Evolutionary conservation across 2,888 invertebrate species (phyloP).

Genomic region (Agrochola lota): DNA sequence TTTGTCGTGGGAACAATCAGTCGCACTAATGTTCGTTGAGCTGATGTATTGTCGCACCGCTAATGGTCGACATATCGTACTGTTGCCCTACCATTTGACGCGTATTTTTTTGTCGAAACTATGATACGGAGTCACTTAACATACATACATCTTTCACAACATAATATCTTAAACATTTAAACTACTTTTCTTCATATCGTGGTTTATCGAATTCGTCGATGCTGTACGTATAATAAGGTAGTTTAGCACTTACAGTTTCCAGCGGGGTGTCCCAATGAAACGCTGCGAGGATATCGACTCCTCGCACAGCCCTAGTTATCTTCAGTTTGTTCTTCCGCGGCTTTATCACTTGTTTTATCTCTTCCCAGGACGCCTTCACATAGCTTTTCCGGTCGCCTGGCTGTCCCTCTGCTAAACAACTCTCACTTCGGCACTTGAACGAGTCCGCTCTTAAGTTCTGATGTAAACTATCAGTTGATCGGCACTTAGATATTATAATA

Average conservation of each 20-base stretch:
- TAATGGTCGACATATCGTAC: no score
- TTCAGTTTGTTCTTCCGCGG: conserved; percentile 75
- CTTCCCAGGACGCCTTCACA: conserved; percentile 75
- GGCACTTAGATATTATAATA: conserved; percentile 71
- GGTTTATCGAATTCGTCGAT: background rate
- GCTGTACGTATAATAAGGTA: background rate
- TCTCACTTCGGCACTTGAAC: conserved; percentile 75
- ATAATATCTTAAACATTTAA: background rate
- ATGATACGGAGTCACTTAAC: background rate
- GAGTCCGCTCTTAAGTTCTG: conserved; percentile 62
- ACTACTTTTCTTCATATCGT: background rate
- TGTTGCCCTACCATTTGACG: no score
- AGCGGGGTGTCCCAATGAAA: conserved; percentile 81
- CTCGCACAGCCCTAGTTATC: conserved; percentile 75
- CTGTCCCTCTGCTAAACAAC: conserved; percentile 61
- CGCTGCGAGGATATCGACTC: conserved; percentile 74
- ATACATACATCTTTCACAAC: background rate
- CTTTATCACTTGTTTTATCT: conserved; percentile 76
- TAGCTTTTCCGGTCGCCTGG: conserved; percentile 60
- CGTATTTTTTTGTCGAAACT: no score
- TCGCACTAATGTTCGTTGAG: no score
- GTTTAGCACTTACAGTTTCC: conserved; percentile 77
- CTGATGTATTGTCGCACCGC: no score
- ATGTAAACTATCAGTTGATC: conserved; percentile 74
- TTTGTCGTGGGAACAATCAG: no score